These are phyloP conservation scores for Myotis brandtii DNA, from an alignment of 2,113 vertebrate genomes.

Conservation along the genomic window DNA sequence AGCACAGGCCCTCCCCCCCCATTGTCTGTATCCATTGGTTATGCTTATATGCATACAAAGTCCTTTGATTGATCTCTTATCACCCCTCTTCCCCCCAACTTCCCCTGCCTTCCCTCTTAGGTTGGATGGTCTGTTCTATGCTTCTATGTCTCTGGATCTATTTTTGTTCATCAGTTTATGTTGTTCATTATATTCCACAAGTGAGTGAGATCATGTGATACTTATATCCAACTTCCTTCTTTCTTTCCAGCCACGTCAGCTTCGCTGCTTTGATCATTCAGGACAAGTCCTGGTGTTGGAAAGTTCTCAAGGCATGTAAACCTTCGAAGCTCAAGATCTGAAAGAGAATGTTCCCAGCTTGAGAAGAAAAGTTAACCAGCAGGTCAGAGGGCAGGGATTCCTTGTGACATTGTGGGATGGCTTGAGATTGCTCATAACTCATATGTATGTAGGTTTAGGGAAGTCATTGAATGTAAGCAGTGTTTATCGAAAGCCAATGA, in stretches of 20 bases:
- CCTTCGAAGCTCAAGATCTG: neutral
- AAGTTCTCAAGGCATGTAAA: neutral
- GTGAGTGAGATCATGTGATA: no score
- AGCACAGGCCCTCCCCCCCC: no score
- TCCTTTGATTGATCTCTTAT: no score
- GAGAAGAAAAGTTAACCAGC: neutral
- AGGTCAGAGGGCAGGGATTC: neutral
- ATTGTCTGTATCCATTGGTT: no score
- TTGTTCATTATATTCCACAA: no score
- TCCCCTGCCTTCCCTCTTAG: no score
- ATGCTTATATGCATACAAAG: no score
- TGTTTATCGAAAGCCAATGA: neutral
- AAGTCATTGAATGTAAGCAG: neutral
- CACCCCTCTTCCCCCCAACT: no score
- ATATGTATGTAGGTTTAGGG: neutral
- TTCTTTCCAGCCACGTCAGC: neutral
- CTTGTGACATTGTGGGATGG: neutral
- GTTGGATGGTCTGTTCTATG: no score
- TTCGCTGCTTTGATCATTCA: neutral
- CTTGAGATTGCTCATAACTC: slow-evolving; percentile 6
- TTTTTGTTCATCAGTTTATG: no score
- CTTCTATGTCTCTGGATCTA: no score
- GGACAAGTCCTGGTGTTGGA: neutral
- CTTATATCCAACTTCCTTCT: neutral
- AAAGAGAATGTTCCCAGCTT: neutral